Conservation (phyloP, 2,888 invertebrate genomes). For the Petrolisthes cinctipes region DNA sequence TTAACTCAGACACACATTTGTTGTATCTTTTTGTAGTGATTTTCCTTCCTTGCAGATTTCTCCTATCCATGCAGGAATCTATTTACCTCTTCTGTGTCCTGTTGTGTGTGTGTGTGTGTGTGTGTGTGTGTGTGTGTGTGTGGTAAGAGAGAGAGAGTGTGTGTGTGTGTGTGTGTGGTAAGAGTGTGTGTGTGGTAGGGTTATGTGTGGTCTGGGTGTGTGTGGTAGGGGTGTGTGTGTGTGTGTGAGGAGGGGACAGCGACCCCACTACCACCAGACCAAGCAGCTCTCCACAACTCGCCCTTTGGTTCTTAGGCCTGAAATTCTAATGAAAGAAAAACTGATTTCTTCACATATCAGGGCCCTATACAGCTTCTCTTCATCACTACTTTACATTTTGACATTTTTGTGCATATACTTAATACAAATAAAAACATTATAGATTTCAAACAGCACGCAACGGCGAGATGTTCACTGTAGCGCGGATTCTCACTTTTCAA, state of each 20-base stretch:
- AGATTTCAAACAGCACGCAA: background rate
- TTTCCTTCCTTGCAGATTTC: no score
- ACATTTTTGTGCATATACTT: no score
- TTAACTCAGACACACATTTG: no score
- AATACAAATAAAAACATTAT: background rate
- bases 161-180: conserved; percentile 40
- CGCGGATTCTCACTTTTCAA: background rate
- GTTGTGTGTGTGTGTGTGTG: background rate
- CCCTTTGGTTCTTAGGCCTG: no score
- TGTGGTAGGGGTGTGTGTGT: conserved; percentile 30
- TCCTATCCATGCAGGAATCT: no score
- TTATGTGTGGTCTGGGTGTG: conserved; percentile 30
- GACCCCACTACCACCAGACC: conserved; percentile 8
- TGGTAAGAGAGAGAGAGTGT: conserved; percentile 15
- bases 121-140: conserved; percentile 10
- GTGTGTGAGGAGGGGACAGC: conserved; percentile 15
- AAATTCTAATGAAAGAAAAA: no score
- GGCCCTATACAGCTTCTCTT: no score
- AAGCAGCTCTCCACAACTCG: no score
- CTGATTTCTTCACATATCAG: no score
- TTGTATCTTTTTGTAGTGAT: no score
- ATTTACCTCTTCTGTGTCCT: no score
- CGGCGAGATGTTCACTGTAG: background rate
- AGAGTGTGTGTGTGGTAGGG: conserved; percentile 33
- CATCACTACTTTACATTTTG: no score